Evolutionary conservation across 2,113 vertebrate species (phyloP), one percentile per base, ranked within the genome.

Genomic region (Neotragus pygmaeus): DNA sequence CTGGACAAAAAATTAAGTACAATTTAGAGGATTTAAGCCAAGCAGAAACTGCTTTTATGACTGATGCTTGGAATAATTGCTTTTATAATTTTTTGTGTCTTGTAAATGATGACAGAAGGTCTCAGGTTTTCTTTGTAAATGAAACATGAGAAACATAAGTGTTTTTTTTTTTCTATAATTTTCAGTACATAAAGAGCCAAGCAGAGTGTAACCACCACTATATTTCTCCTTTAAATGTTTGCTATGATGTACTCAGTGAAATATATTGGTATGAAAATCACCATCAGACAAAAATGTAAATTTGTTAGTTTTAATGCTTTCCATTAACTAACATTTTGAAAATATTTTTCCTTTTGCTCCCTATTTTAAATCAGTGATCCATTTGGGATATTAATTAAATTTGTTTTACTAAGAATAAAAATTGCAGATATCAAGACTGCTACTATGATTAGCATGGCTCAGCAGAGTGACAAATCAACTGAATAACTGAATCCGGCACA

Each of bases 231-330:
- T 92, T 75, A 25, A 85, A 81, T 90, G 47, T 64, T 86, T 28
- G 33, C 23, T 57, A 16, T 70, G 14, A 60, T 70, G 43, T 73
- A 80, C 17, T 55, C 86, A 70, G 30, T 91, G 8, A 80, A 91
- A 83, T 77, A 33, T 64, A 19, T 58, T 30, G 51, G 85, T 91
- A 60, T 1, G 14, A 95, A 86, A 60, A 86, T 90, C 23, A 62
- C 27, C 53, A 39, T n/a, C 6, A 75, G 55, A 49, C 36, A 93
- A 53, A 86, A 90, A 55, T 39, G n/a, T 28, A 93, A 30, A 81
- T 88, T 91, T 83, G 28, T 9, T 25, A 23, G 27, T 87, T 94
- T 93, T 87, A 64, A 93, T 97, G 36, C 39, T 64, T 92, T 90
- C 51, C 2, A 36, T 57, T 86, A 60, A 17, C 14, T 92, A 81